A percentile compares a stretch with the other conserved stretches of the same genome.
Evolutionary conservation across 1,140 invertebrate species (phyloP).

Genomic region (Bombus affinis): DNA sequence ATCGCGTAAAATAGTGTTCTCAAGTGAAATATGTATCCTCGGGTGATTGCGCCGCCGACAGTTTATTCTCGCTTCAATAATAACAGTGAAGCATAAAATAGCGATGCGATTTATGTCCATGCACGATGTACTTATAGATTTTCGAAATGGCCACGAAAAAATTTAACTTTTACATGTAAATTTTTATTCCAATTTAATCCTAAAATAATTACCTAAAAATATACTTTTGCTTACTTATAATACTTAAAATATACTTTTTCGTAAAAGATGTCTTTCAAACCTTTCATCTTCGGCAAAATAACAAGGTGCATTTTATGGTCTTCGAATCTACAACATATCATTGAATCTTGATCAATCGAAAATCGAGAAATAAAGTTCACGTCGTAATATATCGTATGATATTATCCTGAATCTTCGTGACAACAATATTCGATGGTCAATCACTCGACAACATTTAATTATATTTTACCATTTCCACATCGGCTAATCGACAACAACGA

Average conservation of each 20-base stretch:
- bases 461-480: background rate
- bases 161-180: background rate
- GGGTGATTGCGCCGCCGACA: background rate
- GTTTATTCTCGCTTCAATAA: slow-evolving; percentile 1
- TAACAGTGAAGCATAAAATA: background rate
- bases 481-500: background rate
- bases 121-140: background rate
- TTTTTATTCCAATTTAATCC: too few relatives aligned
- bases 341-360: background rate
- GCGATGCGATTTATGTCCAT: background rate
- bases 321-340: background rate
- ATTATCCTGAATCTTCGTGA: background rate
- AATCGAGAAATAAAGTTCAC: background rate
- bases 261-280: background rate
- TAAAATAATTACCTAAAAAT: too few relatives aligned
- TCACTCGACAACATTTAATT: background rate
- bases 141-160: background rate
- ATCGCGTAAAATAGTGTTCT: slow-evolving; percentile 26
- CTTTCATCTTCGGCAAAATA: background rate
- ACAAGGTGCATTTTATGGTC: background rate
- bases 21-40: slow-evolving; percentile 31
- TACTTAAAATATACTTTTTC: background rate
- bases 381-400: background rate
- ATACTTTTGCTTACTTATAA: too few relatives aligned
- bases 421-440: background rate